A percentile compares a stretch with the other conserved stretches of the same genome.
Conservation (phyloP, 2,113 vertebrate genomes). For the Syrrhaptes paradoxus region DNA sequence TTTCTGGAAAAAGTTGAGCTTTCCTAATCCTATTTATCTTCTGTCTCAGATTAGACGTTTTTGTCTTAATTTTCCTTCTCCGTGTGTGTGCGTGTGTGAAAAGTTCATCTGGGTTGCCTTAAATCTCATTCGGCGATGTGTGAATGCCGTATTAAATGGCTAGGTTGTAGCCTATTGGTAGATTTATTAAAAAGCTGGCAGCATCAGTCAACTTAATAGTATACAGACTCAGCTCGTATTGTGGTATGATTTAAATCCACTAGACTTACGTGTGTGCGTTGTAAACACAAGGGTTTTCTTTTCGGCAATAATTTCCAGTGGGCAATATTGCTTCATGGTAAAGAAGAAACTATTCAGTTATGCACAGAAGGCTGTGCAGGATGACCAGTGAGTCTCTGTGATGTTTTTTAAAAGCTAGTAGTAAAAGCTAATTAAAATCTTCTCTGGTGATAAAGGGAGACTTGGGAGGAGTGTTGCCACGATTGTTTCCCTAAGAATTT, state of each 20-base stretch:
- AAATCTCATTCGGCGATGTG: background rate
- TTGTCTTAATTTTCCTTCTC: conserved; percentile 45
- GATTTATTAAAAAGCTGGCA: conserved; percentile 36
- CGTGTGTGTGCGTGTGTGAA: background rate
- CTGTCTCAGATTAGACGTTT: conserved; percentile 15
- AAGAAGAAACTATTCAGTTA: conserved; percentile 44
- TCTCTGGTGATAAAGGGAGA: conserved; percentile 78
- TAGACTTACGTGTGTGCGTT: background rate
- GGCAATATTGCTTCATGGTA: conserved; percentile 7
- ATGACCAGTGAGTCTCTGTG: conserved; percentile 66
- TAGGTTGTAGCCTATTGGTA: background rate
- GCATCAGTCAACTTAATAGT: conserved; percentile 17
- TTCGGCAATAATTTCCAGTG: conserved; percentile 31
- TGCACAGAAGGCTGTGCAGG: conserved; percentile 35
- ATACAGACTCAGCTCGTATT: background rate
- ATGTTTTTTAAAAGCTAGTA: conserved; percentile 75
- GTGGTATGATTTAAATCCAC: conserved; percentile 8
- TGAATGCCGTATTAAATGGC: background rate
- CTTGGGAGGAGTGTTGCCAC: conserved; percentile 70
- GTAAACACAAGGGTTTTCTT: conserved; percentile 32
- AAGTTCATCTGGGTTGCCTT: conserved; percentile 44
- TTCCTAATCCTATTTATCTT: conserved; percentile 26
- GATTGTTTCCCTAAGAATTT: conserved; percentile 81
- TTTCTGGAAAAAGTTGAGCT: conserved; percentile 7
- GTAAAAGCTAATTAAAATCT: conserved; percentile 85